Conservation (phyloP, 2,797 vertebrate species). For the Aulostomus chinensis region DNA sequence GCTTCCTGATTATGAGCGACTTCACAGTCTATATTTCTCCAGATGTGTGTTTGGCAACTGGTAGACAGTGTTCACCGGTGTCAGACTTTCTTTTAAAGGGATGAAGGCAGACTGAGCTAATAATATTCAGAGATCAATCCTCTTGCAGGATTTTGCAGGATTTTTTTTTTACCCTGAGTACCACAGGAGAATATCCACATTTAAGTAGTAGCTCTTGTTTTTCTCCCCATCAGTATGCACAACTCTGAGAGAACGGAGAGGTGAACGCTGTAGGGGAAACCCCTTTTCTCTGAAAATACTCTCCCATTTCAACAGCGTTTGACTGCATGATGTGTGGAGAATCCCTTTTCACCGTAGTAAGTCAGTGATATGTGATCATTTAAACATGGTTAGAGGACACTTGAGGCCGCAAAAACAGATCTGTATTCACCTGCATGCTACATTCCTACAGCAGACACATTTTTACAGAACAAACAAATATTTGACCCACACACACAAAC, state of each 20-base stretch:
- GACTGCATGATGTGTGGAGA: not conserved
- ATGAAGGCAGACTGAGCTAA: not conserved
- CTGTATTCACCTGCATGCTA: too few relatives aligned
- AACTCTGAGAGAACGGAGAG: not conserved
- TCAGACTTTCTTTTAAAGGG: not conserved
- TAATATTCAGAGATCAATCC: not conserved
- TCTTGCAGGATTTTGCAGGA: not conserved
- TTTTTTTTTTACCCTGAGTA: too few relatives aligned
- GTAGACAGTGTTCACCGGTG: not conserved
- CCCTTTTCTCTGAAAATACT: too few relatives aligned
- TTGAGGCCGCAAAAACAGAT: too few relatives aligned
- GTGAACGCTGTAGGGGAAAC: not conserved
- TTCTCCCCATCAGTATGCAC: too few relatives aligned
- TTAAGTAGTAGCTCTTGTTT: not conserved
- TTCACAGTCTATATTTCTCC: not conserved
- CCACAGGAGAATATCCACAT: not conserved
- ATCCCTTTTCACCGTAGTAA: too few relatives aligned
- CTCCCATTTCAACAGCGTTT: too few relatives aligned
- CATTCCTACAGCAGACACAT: too few relatives aligned
- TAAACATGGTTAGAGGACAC: too few relatives aligned
- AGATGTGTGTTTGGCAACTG: not conserved
- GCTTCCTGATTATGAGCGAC: not conserved
- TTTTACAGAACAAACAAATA: too few relatives aligned
- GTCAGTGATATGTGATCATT: too few relatives aligned
- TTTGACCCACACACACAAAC: too few relatives aligned